Evolutionary conservation across 1,140 invertebrate genomes (phyloP).

Genomic region (Neocloeon triangulifer): DNA sequence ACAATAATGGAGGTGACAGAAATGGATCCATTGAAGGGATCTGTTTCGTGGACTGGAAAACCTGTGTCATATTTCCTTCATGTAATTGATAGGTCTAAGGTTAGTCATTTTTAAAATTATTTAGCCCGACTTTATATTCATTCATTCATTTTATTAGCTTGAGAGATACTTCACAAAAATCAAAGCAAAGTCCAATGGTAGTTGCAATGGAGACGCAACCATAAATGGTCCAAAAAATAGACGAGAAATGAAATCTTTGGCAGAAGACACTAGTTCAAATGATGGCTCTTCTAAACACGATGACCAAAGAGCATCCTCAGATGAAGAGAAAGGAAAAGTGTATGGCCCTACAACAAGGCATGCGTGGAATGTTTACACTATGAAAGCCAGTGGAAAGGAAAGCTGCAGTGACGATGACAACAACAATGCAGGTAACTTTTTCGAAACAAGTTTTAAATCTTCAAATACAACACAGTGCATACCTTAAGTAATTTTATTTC

Average conservation of each 20-base stretch:
- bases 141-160: no score
- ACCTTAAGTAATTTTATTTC: no score
- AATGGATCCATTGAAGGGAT: conserved; percentile 80
- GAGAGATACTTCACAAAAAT: no score
- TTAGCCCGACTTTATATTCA: no score
- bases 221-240: no score
- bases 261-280: conserved; percentile 15
- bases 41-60: conserved; percentile 95
- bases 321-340: no score
- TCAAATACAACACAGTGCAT: conserved; percentile 5
- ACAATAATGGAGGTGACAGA: conserved; percentile 97
- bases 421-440: conserved; percentile 15
- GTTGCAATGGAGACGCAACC: no score
- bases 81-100: conserved; percentile 82
- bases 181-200: no score
- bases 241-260: no score
- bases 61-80: conserved; percentile 96
- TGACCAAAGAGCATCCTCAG: conserved; percentile 12
- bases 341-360: conserved; percentile 42
- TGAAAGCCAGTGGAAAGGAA: conserved; percentile 21
- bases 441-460: no score
- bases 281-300: conserved; percentile 12
- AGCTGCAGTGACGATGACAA: conserved; percentile 20
- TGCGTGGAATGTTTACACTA: conserved; percentile 48
- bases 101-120: no score